phyloP scores from a whole-genome alignment of 1,140 invertebrate species.

The Brachionus paranguensis region DNA sequence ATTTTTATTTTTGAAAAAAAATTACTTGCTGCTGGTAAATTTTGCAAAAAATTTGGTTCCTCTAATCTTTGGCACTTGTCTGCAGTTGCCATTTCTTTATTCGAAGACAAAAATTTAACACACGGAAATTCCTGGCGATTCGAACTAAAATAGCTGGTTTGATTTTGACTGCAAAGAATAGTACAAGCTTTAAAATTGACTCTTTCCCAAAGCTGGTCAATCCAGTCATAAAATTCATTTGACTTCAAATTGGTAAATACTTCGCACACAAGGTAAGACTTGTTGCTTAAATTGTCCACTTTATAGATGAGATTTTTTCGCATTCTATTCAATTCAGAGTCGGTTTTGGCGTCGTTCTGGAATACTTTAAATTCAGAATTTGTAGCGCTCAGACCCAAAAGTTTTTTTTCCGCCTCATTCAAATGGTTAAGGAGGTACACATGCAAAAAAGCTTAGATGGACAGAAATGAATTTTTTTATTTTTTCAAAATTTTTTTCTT shows the following conservation, averaged over 20 bases:
- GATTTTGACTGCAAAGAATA: constrained; percentile 20
- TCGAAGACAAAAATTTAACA: constrained; percentile 36
- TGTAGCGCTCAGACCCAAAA: constrained; percentile 27
- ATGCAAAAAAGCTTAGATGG: constrained; percentile 9
- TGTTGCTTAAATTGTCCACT: not conserved
- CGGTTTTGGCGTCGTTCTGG: not conserved
- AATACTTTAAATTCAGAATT: constrained; percentile 34
- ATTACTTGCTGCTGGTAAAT: constrained; percentile 26
- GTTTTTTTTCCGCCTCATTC: not conserved
- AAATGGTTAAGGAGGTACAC: constrained; percentile 24
- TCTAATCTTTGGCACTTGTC: not conserved
- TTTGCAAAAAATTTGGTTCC: constrained; percentile 31
- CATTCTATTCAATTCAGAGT: not conserved
- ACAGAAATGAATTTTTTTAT: not conserved
- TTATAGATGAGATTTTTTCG: constrained; percentile 9
- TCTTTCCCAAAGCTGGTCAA: constrained; percentile 33
- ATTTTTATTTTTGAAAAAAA: not conserved
- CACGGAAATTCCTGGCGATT: not conserved
- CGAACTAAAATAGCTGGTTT: not conserved
- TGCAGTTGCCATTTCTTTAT: not conserved
- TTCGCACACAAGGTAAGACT: constrained; percentile 8
- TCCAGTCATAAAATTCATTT: constrained; percentile 30
- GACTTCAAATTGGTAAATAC: not conserved
- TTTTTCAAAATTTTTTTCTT: not conserved
- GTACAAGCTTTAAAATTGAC: not conserved